phyloP scores from a whole-genome alignment of 2,797 vertebrate genomes.

The Macropodus opercularis region DNA sequence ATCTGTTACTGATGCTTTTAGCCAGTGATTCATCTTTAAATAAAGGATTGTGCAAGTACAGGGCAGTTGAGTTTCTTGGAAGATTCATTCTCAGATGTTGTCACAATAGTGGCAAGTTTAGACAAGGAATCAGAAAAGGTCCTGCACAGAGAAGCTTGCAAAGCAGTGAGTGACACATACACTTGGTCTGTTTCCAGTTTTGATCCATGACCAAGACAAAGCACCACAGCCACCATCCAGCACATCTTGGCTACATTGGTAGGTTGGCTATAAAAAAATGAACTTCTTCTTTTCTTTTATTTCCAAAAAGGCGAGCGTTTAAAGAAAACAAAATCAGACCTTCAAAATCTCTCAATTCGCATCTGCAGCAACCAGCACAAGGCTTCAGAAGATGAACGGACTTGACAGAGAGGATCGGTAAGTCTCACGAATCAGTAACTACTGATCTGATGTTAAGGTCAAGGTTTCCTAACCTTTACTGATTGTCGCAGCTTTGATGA shows the following conservation, averaged over 20 bases:
- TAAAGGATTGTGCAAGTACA: not conserved
- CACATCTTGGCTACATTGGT: not conserved
- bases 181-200: not conserved
- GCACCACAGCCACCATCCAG: not conserved
- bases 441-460: not conserved
- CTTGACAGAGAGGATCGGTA: slow-evolving; percentile 76
- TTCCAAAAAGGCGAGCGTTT: slow-evolving; percentile 17
- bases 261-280: too few species aligned
- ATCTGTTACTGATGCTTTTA: not conserved
- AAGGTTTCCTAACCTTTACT: not conserved
- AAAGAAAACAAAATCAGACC: slow-evolving; percentile 19
- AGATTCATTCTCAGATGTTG: not conserved
- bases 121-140: slow-evolving; percentile 8
- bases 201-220: slow-evolving; percentile 6
- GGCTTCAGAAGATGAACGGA: slow-evolving; percentile 82
- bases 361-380: slow-evolving; percentile 64
- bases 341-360: not conserved
- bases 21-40: not conserved
- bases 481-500: slow-evolving; percentile 72
- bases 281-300: slow-evolving; percentile 5
- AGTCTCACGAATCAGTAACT: slow-evolving; percentile 1
- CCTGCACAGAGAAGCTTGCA: slow-evolving; percentile 1
- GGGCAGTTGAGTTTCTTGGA: not conserved
- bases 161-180: not conserved
- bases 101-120: slow-evolving; percentile 7